Percentiles rank a stretch among this genome's conserved stretches.
phyloP scores from a whole-genome alignment of 2,113 vertebrate genomes.

The Vanacampus margaritifer region DNA sequence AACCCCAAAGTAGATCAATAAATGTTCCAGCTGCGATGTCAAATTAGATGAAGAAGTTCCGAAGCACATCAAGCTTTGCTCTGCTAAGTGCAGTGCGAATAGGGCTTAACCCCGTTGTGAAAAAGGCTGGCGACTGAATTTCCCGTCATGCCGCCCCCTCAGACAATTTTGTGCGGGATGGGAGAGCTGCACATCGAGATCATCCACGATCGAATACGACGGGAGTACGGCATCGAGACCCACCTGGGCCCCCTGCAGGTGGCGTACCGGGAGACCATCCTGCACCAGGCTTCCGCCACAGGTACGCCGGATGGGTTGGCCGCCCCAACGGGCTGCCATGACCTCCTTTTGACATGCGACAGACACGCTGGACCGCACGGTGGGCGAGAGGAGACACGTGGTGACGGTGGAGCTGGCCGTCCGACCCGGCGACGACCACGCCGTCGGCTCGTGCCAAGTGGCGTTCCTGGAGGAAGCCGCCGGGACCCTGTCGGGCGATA shows the following conservation, averaged over 20 bases:
- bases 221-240: constrained; percentile 90
- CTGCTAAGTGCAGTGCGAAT: too few species aligned
- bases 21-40: too few species aligned
- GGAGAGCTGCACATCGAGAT: constrained; percentile 97
- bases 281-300: constrained; percentile 70
- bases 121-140: not conserved
- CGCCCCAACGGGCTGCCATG: not conserved
- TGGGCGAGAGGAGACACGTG: constrained; percentile 83
- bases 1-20: too few species aligned
- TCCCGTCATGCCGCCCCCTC: not conserved
- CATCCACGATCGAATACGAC: constrained; percentile 90
- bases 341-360: not conserved
- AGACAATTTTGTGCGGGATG: constrained; percentile 98
- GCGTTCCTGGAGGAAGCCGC: constrained; percentile 53
- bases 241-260: constrained; percentile 91
- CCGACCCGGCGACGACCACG: constrained; percentile 53
- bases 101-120: too few species aligned
- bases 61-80: too few species aligned
- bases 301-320: constrained; percentile 61
- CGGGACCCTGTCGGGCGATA: constrained; percentile 61
- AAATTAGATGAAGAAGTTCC: too few species aligned
- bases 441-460: constrained; percentile 48
- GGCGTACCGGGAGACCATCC: constrained; percentile 90
- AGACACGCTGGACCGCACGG: constrained; percentile 85
- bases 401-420: constrained; percentile 77